Evolutionary conservation across 2,888 invertebrate genomes (phyloP).

Genomic region (Linhomoeus sp.): DNA sequence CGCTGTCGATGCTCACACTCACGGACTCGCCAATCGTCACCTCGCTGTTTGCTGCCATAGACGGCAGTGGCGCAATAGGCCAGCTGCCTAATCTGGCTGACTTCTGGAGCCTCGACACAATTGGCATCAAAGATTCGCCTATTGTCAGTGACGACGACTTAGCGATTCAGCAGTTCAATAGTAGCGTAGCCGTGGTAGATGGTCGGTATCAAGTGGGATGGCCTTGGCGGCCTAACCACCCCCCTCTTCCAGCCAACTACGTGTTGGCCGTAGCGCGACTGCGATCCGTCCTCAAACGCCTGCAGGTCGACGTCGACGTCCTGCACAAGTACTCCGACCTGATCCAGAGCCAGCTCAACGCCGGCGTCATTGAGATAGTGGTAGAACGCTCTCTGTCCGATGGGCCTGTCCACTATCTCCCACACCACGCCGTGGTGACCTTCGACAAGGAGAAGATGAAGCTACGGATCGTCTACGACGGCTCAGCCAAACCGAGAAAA

Average conservation of each 20-base stretch:
- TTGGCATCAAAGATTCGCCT: neutral
- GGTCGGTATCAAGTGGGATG: neutral
- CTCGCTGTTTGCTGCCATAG: no score
- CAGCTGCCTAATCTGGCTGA: neutral
- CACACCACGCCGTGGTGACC: conserved; percentile 8
- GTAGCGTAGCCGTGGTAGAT: no score
- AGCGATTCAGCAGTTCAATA: neutral
- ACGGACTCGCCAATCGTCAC: no score
- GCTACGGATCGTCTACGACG: conserved; percentile 8
- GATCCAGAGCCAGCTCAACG: conserved; percentile 4
- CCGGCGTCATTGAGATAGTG: conserved; percentile 6
- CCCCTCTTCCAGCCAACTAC: conserved; percentile 1
- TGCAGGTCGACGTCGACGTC: neutral
- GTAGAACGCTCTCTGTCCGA: neutral
- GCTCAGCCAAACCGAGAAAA: no score
- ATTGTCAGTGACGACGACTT: neutral
- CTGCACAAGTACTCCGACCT: conserved; percentile 4
- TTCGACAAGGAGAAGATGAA: conserved; percentile 6
- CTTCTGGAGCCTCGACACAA: neutral
- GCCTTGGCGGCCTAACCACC: conserved; percentile 1
- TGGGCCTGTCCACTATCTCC: no score
- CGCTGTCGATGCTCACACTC: no score
- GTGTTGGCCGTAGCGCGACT: neutral
- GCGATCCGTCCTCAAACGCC: neutral
- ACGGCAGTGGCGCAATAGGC: neutral